A percentile compares a stretch with the other conserved stretches of the same genome.
Conservation (phyloP, 2,113 vertebrate species). For the Callaeas wilsoni region DNA sequence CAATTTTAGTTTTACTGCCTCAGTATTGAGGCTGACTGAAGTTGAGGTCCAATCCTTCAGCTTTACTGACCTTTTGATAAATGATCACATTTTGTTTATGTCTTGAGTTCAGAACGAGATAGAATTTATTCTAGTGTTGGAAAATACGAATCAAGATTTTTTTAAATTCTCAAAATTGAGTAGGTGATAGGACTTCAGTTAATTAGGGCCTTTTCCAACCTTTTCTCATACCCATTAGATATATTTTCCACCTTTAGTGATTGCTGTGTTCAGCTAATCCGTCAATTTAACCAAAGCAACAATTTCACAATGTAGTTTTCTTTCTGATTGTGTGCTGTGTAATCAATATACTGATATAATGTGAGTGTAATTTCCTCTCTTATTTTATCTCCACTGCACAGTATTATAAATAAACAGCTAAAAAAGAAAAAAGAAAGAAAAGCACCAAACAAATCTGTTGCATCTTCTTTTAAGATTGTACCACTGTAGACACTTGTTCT, state of each 20-base stretch:
- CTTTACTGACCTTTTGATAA: not conserved
- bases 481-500: constrained; percentile 97
- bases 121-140: not conserved
- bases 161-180: not conserved
- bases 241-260: constrained; percentile 66
- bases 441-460: constrained; percentile 82
- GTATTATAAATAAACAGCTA: constrained; percentile 84
- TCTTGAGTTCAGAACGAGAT: not conserved
- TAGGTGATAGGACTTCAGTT: not conserved
- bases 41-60: not conserved
- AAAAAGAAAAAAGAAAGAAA: constrained; percentile 73
- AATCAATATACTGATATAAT: constrained; percentile 81
- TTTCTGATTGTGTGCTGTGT: constrained; percentile 80
- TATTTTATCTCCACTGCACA: constrained; percentile 80
- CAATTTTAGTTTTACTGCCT: not conserved
- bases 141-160: not conserved
- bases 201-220: not conserved
- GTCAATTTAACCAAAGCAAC: constrained; percentile 76
- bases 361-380: constrained; percentile 80
- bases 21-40: accelerated
- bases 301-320: constrained; percentile 77
- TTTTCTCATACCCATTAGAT: not conserved
- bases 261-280: constrained; percentile 73
- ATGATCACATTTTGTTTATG: not conserved
- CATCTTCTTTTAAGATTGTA: constrained; percentile 96